Evolutionary conservation across 2,888 invertebrate genomes (phyloP), one percentile per base, ranked within the genome.

Genomic region (Arrhopalites spinosus): DNA sequence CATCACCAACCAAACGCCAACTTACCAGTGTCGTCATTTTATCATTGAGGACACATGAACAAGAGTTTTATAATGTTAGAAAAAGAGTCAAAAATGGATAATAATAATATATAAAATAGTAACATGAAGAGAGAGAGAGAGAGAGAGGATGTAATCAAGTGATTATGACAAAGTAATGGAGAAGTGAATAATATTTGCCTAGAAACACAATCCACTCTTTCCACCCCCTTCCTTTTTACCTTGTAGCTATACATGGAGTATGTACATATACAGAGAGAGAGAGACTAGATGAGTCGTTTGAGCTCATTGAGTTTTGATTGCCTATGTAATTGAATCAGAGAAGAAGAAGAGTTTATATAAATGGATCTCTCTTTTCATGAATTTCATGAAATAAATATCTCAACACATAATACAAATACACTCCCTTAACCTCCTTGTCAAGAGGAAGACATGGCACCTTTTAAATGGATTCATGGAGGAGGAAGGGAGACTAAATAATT

Each of bases 121-220:
- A 15, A 17, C 7, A 50, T 15, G n/a, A n/a, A 17, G 50, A 50
- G 2, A 17, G 15, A 17, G 50, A 50, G 59, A 59, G 23, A 7
- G 59, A n/a, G n/a, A n/a, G 27, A 59, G 59, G 25, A 64, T 36
- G 20, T 64, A 36, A 64, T 64, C 64, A 64, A 64, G 43, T 64
- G 64, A 64, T 64, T 64, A 64, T 64, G 36, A 64, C n/a, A 20
- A 64, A 20, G 63, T 64, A 64, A 64, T 64, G 64, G 64, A 64
- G 64, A 30, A 63, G 13, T 64, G 64, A 64, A 64, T 64, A 64
- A 64, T 64, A 64, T 64, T 64, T 64, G 59, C 59, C 59, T 25
- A 59, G 59, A 59, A 25, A 27, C 25, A 25, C 3, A 59, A n/a
- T 20, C 53, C 53, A 8, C 23, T 53, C 20, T 20, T 5, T 53